Percentiles rank a stretch among this genome's conserved stretches.
Evolutionary conservation across 2,888 invertebrate species (phyloP).

Genomic region (Sthenelais limicola): DNA sequence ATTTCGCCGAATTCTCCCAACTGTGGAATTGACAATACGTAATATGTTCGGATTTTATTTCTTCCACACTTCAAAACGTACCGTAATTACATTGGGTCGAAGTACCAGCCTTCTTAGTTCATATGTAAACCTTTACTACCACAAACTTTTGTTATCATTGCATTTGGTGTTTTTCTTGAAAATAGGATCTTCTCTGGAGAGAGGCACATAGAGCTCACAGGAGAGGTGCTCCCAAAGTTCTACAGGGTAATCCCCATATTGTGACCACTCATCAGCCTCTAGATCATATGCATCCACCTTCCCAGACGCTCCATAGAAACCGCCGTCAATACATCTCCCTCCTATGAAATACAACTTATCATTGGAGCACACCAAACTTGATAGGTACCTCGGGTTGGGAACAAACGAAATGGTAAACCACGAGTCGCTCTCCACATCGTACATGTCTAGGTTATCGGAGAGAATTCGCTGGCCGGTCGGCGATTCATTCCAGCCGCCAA

Average conservation of each 20-base stretch:
- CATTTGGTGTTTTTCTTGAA: too few relatives aligned
- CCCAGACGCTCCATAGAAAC: constrained; percentile 79
- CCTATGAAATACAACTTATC: constrained; percentile 80
- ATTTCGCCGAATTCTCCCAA: too few relatives aligned
- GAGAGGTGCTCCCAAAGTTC: constrained; percentile 83
- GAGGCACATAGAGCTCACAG: constrained; percentile 80
- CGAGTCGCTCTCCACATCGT: constrained; percentile 76
- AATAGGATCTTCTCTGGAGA: constrained; percentile 73
- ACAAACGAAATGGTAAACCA: constrained; percentile 79
- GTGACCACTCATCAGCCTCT: constrained; percentile 77
- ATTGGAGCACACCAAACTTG: constrained; percentile 78
- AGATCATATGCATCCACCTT: constrained; percentile 80
- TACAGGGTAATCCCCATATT: constrained; percentile 78
- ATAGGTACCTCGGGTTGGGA: constrained; percentile 80
- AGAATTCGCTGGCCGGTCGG: constrained; percentile 74
- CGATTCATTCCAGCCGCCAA: constrained; percentile 75
- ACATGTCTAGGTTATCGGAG: constrained; percentile 79
- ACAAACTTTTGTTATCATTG: too few relatives aligned
- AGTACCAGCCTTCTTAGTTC: too few relatives aligned
- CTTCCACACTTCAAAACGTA: too few relatives aligned
- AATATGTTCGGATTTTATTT: too few relatives aligned
- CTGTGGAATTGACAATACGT: too few relatives aligned
- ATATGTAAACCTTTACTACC: too few relatives aligned
- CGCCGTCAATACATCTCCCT: constrained; percentile 77
- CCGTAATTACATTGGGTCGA: too few relatives aligned